Base-by-base conservation (phyloP, 2,888 invertebrate species). In the Rhingia rostrata region DNA sequence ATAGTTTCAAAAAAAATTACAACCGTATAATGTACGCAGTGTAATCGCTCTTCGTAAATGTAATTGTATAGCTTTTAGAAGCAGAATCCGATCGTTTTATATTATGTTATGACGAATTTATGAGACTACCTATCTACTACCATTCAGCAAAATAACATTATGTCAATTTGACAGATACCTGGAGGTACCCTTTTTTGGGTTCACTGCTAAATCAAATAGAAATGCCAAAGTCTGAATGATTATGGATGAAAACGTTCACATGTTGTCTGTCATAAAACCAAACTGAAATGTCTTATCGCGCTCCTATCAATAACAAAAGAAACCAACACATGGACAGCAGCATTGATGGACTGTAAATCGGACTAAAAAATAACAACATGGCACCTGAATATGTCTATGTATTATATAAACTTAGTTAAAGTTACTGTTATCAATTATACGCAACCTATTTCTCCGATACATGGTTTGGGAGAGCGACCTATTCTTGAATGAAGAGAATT, bases 361-460 rank as follows among this genome's bases (percentile, higher is more conserved):
- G 9, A 51, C 2, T 4, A 33, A 53, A 30, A n/a, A 51, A 51
- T 1, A 41, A 58, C 4, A 49, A 9, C 49, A 51, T 60, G n/a
- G 47, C 51, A 70, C 60, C 49, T 60, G 60, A 41, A 61, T 61
- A 47, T 35, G 43, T 14, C 35, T 53, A 53, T 33, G 51, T 43
- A 33, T 49, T 39, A 12, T 47, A 12, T 53, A 45, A 43, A 43
- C 61, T 72, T 51, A 53, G 60, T 72, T 51, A 53, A 37, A 61
- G 61, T 33, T 61, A 35, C 49, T 32, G 39, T 58, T 60, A 70
- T 70, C 70, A 70, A 9, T 60, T 41, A 9, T 22, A 22, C 32
- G 51, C 60, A 70, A 41, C 70, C 58, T 70, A 70, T 41, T 45
- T 49, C 49, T 60, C 49, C 0, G 51, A 41, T 51, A 39, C 32